phyloP scores from a whole-genome alignment of 2,888 invertebrate species.

The Panzeria rudis region DNA sequence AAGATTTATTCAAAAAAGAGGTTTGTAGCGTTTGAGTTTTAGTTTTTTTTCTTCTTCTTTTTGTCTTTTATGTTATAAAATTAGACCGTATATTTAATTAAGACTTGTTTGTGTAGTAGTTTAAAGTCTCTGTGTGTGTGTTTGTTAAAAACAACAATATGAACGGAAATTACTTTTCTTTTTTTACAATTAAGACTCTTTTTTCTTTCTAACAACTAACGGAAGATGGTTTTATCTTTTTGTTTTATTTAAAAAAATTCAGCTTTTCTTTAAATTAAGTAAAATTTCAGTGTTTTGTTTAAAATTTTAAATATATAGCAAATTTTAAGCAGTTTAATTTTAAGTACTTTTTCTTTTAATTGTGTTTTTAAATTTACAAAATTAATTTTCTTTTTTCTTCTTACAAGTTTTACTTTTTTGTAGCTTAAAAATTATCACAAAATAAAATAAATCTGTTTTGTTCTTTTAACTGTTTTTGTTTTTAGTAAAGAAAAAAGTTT shows the following conservation, averaged over 20 bases:
- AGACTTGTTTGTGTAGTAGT: constrained; percentile 38
- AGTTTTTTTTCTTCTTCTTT: constrained; percentile 15
- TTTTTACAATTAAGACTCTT: constrained; percentile 22
- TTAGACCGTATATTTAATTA: constrained; percentile 33
- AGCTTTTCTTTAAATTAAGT: constrained; percentile 66
- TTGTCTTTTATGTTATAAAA: constrained; percentile 43
- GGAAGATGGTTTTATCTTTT: constrained; percentile 75
- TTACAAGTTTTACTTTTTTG: constrained; percentile 58
- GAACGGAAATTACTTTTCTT: constrained; percentile 57
- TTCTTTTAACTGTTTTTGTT: constrained; percentile 47
- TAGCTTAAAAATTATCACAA: constrained; percentile 74
- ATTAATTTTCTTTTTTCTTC: constrained; percentile 63
- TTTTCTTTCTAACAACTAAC: constrained; percentile 69
- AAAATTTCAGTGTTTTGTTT: constrained; percentile 45
- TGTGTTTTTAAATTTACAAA: constrained; percentile 45
- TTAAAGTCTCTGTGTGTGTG: constrained; percentile 8
- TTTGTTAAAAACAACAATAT: constrained; percentile 33
- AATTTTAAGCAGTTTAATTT: constrained; percentile 63
- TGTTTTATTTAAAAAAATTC: constrained; percentile 59
- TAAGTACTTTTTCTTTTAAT: constrained; percentile 54
- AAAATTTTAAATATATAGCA: constrained; percentile 47
- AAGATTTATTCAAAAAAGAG: constrained; percentile 53
- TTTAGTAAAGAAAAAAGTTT: constrained; percentile 49
- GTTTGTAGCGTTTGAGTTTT: constrained; percentile 69
- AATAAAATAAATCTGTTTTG: constrained; percentile 67